phyloP scores from a whole-genome alignment of 2,113 vertebrate genomes.

The Plectropomus leopardus region DNA sequence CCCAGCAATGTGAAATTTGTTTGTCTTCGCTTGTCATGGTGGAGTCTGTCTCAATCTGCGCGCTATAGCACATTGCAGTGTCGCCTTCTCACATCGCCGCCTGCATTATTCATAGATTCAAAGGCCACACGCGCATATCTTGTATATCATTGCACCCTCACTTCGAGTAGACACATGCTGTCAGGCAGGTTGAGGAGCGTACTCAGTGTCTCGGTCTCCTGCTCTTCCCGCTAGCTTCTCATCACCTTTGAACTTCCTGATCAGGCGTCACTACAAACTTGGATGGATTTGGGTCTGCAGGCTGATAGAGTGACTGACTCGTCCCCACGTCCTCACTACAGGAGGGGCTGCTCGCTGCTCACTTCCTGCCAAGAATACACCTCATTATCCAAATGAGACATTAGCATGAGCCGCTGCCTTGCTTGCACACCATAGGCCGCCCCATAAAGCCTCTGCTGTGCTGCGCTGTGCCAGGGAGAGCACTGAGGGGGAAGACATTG shows the following conservation, averaged over 20 bases:
- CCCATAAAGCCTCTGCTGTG: conserved; percentile 62
- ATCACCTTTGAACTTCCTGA: conserved; percentile 35
- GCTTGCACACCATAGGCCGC: conserved; percentile 53
- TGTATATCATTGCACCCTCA: conserved; percentile 73
- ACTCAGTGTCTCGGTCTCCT: conserved; percentile 14
- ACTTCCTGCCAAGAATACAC: conserved; percentile 73
- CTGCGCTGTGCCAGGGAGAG: conserved; percentile 43
- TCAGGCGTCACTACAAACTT: conserved; percentile 9
- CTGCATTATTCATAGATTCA: conserved; percentile 79
- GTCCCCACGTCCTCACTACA: conserved; percentile 48
- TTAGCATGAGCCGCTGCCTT: conserved; percentile 71
- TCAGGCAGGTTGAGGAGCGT: conserved; percentile 47
- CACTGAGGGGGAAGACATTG: conserved; percentile 36
- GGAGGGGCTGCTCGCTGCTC: conserved; percentile 54
- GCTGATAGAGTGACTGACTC: conserved; percentile 34
- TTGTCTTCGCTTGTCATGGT: conserved; percentile 77
- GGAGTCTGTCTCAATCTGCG: conserved; percentile 69
- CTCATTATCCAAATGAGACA: conserved; percentile 85
- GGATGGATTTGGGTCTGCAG: conserved; percentile 12
- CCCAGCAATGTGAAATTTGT: conserved; percentile 76
- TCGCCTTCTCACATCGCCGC: conserved; percentile 26
- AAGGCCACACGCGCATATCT: conserved; percentile 46
- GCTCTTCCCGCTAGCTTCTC: conserved; percentile 19
- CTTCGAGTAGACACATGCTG: conserved; percentile 43
- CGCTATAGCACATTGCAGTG: conserved; percentile 44